Conservation (phyloP, 2,113 vertebrate genomes). For the Barnardius zonarius region DNA sequence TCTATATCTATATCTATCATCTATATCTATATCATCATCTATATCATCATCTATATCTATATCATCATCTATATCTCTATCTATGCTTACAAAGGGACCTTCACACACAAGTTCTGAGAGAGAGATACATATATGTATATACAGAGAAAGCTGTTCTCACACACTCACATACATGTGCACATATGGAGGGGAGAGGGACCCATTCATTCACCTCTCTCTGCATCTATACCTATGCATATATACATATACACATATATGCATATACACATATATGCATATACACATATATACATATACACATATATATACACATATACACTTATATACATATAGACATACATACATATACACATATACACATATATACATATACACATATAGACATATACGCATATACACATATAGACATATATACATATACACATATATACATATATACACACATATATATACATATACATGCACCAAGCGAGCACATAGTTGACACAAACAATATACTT, state of each 20-base stretch:
- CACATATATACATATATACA: neutral
- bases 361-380: neutral
- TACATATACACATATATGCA: neutral
- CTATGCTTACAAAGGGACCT: neutral
- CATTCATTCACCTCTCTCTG: neutral
- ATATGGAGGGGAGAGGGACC: neutral
- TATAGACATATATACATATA: neutral
- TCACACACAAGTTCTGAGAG: neutral
- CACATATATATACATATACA: too few relatives aligned
- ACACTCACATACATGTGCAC: neutral
- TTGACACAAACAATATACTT: neutral
- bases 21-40: too few relatives aligned
- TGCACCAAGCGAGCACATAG: neutral
- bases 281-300: neutral
- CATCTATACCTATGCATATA: neutral
- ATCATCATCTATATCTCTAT: too few relatives aligned
- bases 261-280: neutral
- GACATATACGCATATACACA: too few relatives aligned
- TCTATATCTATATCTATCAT: too few relatives aligned
- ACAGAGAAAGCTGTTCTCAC: neutral
- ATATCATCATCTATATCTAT: too few relatives aligned
- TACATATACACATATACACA: neutral
- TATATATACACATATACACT: neutral
- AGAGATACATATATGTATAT: neutral
- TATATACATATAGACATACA: too few relatives aligned